Percentiles rank a stretch among this genome's conserved stretches.
Conservation (phyloP, 2,113 vertebrate genomes). For the Scatophagus argus region DNA sequence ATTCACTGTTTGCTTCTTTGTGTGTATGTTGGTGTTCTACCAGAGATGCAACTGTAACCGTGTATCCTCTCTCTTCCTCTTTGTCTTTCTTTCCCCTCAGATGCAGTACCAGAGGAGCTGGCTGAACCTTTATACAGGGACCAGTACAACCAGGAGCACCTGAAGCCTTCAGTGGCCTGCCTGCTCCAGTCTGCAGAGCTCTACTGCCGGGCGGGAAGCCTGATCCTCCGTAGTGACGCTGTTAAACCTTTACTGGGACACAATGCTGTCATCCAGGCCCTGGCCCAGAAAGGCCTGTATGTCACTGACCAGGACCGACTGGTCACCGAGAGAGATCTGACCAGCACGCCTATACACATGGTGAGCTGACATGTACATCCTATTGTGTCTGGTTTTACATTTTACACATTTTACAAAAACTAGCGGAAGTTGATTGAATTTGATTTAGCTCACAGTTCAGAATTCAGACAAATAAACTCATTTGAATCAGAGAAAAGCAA, state of each 20-base stretch:
- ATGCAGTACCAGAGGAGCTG: slow-evolving; percentile 94
- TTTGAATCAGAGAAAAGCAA: background rate
- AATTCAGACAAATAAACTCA: background rate
- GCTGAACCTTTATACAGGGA: slow-evolving; percentile 94
- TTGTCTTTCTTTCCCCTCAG: slow-evolving; percentile 73
- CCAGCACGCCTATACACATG: slow-evolving; percentile 96
- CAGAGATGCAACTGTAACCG: background rate
- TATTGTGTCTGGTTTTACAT: background rate
- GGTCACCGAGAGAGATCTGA: slow-evolving; percentile 96
- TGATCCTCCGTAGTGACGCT: slow-evolving; percentile 97
- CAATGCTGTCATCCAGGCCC: slow-evolving; percentile 97
- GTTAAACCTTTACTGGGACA: slow-evolving; percentile 96
- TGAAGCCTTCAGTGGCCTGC: slow-evolving; percentile 94
- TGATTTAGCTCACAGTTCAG: background rate
- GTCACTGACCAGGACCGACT: slow-evolving; percentile 96
- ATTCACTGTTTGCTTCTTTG: background rate
- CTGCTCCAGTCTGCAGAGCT: slow-evolving; percentile 96
- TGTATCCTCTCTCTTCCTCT: background rate
- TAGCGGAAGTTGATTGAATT: no score
- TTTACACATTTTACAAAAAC: background rate
- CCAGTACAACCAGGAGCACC: slow-evolving; percentile 98
- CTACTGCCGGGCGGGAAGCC: slow-evolving; percentile 96
- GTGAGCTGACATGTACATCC: slow-evolving; percentile 81
- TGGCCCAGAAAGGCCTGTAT: slow-evolving; percentile 98
- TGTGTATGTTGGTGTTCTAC: background rate